Base-by-base conservation (phyloP, 2,888 invertebrate species). In the Malthinus flaveolus region DNA sequence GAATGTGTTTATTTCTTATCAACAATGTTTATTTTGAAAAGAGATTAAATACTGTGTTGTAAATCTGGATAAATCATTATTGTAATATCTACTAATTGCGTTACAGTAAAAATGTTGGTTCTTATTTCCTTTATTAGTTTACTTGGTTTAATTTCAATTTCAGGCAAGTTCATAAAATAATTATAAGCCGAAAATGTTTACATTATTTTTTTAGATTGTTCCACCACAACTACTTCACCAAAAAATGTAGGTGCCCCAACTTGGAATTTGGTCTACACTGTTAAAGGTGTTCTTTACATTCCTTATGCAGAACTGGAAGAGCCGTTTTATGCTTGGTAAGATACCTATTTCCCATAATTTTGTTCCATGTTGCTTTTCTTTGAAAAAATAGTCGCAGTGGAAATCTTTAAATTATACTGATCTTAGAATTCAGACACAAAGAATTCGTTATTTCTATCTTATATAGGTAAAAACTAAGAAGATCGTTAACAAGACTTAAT, bases 261-360 rank as follows among this genome's bases (percentile, higher is more conserved):
- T 76, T 93, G 93, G 86, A 90, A 84, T 70, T 74, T 82, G 0
- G 84, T 85, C 0, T 93, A 93, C 73, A 86, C 87, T 0, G 88
- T 89, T 0, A 88, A 88, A 72, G 95, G 93, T 3, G 82, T 87
- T 3, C 78, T 97, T 23, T 86, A 84, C 66, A 92, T 97, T 65
- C 97, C 97, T 0, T 97, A 96, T 80, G 96, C 96, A 0, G 97
- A 97, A 80, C 87, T 97, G 47, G 84, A 84, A 15, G 97, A 97
- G 76, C 95, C 96, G 0, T 95, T 97, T 74, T 88, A 86, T 71
- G 93, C 91, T 9, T 96, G 92, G 90, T 85, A 73, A 83, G 81
- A 57, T 15, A 11, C 35, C 36, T 56, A 23, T 23, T 23, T 23
- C 5, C 2, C 2, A 23, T 3, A 3, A 23, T 23, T 23, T 23